Evolutionary conservation across 2,797 vertebrate genomes (phyloP), one percentile per base, ranked within the genome.

Genomic region (Arnoldichthys spilopterus): DNA sequence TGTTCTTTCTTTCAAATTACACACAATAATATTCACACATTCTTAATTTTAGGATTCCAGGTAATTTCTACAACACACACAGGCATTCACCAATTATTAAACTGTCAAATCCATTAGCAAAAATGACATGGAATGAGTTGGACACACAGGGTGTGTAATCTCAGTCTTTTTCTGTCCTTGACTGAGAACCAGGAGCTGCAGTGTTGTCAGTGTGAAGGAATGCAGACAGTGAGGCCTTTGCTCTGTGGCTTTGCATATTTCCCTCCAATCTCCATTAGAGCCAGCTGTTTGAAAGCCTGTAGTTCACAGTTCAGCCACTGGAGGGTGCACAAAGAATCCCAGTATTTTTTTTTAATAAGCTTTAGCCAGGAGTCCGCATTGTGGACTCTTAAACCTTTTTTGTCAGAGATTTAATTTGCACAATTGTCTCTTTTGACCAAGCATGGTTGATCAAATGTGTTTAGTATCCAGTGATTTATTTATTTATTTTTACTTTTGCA

Each of bases 221-320:
- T 93, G 88, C 88, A 61, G 86, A 82, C 89, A 81, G 86, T 85
- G 77, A 83, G 73, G 80, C 78, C 75, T 82, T 81, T 84, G 87
- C 85, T 87, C 87, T 89, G 87, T 89, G 88, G 87, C 87, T 91
- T 91, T 90, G 88, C 89, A 89, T 90, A 89, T 91, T 91, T 89
- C 75, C 86, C 86, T 86, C 80, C 83, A 84, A 88, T 83, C 82
- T 91, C 92, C 88, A 92, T 93, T 91, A 90, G 80, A 91, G 89
- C 88, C 91, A 93, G 91, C 90, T 91, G 88, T 92, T 86, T 87
- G 70, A 72, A 74, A 83, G 58, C 58, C 2, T 75, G 76, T 26
- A 43, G 16, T 81, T 75, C 26, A 18, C 79, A 40, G 43, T 68
- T 22, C 9, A 15, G 7, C 88, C 89, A 87, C 86, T 85, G 90